Base-by-base conservation (phyloP, 2,888 invertebrate species). In the Yponomeuta plumbellus region DNA sequence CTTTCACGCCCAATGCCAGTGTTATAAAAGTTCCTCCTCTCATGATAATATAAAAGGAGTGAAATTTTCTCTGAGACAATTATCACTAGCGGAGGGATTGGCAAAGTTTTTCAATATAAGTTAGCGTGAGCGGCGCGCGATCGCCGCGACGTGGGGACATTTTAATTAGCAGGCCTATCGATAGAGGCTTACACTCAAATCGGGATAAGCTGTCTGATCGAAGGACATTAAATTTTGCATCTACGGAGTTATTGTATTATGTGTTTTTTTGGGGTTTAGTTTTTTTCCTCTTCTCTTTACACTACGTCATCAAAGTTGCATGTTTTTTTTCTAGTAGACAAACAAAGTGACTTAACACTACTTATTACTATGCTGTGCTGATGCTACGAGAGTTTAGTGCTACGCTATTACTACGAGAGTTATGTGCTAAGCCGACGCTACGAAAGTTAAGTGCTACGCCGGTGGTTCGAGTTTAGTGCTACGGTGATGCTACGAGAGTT, bases 101-200 rank as follows among this genome's bases (percentile, higher is more conserved):
- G 34, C 52, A 66, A 70, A 70, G 67, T 70, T 70, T 70, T 70
- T 69, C 70, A 70, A 70, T 70, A 70, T 70, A 70, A 70, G 70
- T 70, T 69, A 70, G 68, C 64, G 61, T 67, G 66, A 52, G 17
- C 63, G 65, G 61, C 69, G 52, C 40, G 65, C 63, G 65, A 65
- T 66, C 68, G 65, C 66, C 62, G 67, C 66, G 69, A 52, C 17
- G 44, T 52, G 17, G 17, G 44, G 44, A 17, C 17, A 34, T 6
- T 52, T 52, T 52, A 6, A 52, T 52, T 52, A 52, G 17, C 44
- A 52, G 44, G 13, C 17, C 44, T 52, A 52, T 52, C 17, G 17
- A 17, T 13, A 17, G 13, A 52, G 13, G 44, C 44, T 52, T 17
- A 17, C 44, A 52, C 17, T 13, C 44, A 17, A 44, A 2, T 13